Percentiles rank a stretch among this genome's conserved stretches.
Conservation (phyloP, 1,140 invertebrate species). For the Drosophila novamexicana region DNA sequence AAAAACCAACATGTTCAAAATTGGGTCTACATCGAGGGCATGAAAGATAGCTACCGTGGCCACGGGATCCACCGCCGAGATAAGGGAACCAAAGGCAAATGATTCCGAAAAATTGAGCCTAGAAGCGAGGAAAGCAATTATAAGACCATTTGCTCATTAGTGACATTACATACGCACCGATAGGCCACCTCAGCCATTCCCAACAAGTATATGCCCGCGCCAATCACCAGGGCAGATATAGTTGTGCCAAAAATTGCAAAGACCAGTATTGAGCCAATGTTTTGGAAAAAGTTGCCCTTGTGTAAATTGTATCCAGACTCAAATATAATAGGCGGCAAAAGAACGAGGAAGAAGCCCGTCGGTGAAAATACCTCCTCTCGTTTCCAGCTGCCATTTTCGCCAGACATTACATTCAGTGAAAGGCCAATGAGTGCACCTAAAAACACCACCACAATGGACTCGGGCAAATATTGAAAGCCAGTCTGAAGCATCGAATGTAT, state of each 20-base stretch:
- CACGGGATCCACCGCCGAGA: slow-evolving; percentile 99
- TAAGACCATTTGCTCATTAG: neutral
- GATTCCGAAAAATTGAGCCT: slow-evolving; percentile 93
- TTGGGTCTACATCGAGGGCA: slow-evolving; percentile 95
- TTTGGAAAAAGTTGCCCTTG: slow-evolving; percentile 99
- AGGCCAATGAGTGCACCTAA: slow-evolving; percentile 96
- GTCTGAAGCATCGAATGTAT: slow-evolving; percentile 98
- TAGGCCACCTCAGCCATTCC: slow-evolving; percentile 96
- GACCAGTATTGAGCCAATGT: slow-evolving; percentile 96
- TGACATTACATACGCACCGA: slow-evolving; percentile 71
- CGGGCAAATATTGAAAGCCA: slow-evolving; percentile 98
- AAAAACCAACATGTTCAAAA: slow-evolving; percentile 99
- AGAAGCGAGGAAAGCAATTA: neutral
- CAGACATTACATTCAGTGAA: slow-evolving; percentile 95
- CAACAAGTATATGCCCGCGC: slow-evolving; percentile 96
- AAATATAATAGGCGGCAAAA: slow-evolving; percentile 99
- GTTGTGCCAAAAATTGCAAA: slow-evolving; percentile 99
- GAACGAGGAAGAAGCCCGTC: slow-evolving; percentile 97
- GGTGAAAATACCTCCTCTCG: slow-evolving; percentile 99
- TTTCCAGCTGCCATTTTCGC: slow-evolving; percentile 96
- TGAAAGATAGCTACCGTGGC: slow-evolving; percentile 99
- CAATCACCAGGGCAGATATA: slow-evolving; percentile 96
- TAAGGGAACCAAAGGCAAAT: slow-evolving; percentile 98
- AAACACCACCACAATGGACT: slow-evolving; percentile 98
- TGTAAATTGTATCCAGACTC: slow-evolving; percentile 99